Evolutionary conservation across 2,888 invertebrate species (phyloP), one percentile per base, ranked within the genome.

Genomic region (Pseudoips prasinana): DNA sequence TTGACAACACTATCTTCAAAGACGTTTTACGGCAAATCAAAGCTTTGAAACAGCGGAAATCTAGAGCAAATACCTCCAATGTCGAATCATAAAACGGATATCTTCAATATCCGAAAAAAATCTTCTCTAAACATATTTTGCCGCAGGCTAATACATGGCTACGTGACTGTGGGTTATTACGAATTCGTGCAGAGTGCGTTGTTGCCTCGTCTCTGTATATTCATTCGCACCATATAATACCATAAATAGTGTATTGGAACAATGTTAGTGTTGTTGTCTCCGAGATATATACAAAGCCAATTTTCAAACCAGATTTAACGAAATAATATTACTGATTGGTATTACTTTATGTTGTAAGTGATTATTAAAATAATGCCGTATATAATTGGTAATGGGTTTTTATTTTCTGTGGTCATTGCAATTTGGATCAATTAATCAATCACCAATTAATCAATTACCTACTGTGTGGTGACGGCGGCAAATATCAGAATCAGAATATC

Each of bases 81-180:
- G 30, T 24, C 22, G 14, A 9, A 34, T 33, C 39, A 53, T 47
- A 51, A 54, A 46, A 25, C 50, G 46, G 50, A 49, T 34, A 49
- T 52, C 39, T 49, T 34, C 34, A 39, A 54, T 52, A 54, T 45
- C 46, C 46, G 39, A 44, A 43, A 48, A 55, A 52, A 57, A 48
- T 35, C 57, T 39, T 35, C 35, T 44, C 30, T 35, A 35, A 42
- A 41, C 41, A 49, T 49, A 30, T 52, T 46, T 32, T 33, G 36
- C 33, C 33, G 29, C 30, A 32, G 32, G 39, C 44, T 46, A 41
- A 49, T 45, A 45, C 40, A 45, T 33, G 29, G 27, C 29, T 57
- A 58, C 58, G 56, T 58, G 56, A 33, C 42, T 17, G 14, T 37
- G 36, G 43, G 25, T 50, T 56, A 48, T 45, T 43, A 45, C 46